phyloP scores from a whole-genome alignment of 1,140 invertebrate genomes.

The Apolygus lucorum region DNA sequence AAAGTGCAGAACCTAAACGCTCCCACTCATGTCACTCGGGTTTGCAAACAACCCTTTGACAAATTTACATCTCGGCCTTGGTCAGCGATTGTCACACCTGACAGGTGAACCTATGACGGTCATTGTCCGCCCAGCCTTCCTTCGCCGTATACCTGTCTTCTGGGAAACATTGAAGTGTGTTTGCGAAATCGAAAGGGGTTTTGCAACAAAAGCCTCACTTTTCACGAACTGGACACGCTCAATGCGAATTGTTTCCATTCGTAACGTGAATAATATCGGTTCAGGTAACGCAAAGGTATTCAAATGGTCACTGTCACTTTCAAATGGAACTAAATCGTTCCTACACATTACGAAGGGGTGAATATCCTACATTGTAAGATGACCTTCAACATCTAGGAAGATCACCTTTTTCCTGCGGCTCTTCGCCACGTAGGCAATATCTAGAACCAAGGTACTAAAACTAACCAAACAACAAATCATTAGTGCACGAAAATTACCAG shows the following conservation, averaged over 20 bases:
- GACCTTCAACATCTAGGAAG: no score
- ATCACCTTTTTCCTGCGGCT: no score
- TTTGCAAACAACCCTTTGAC: slow-evolving; percentile 14
- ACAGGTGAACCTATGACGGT: neutral
- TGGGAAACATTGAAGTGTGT: neutral
- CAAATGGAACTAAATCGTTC: neutral
- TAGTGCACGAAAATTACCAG: no score
- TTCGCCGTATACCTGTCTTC: neutral
- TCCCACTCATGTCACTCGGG: neutral
- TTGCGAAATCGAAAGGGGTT: slow-evolving; percentile 8
- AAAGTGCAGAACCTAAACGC: neutral
- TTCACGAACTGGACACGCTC: neutral
- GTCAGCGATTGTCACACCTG: neutral
- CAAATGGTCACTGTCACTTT: neutral
- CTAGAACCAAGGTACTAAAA: no score
- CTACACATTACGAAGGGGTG: neutral
- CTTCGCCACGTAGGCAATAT: no score
- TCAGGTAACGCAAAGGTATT: neutral
- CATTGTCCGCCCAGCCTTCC: neutral
- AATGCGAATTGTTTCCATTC: neutral
- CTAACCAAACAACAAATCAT: no score
- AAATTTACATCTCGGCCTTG: slow-evolving; percentile 7
- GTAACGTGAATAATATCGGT: neutral
- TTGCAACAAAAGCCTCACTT: neutral
- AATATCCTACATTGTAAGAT: neutral